Percentiles rank a stretch among this genome's conserved stretches.
These are phyloP conservation scores for Drosophila longiperda DNA, from an alignment of 2,888 invertebrate species.

Conservation along the genomic window DNA sequence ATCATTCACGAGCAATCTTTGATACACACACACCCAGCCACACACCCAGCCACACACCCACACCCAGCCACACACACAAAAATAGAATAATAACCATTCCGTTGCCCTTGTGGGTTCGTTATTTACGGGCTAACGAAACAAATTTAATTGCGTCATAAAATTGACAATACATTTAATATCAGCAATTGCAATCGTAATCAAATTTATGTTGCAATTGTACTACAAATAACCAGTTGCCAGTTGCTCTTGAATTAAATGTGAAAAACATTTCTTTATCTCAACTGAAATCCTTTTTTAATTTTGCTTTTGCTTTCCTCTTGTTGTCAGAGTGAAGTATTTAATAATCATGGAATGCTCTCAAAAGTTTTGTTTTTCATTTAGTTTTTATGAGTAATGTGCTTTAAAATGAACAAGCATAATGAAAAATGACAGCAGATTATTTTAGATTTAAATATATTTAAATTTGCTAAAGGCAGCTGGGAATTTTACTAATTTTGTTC, in stretches of 20 bases:
- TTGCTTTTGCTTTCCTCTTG: not conserved
- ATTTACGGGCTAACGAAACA: slow-evolving; percentile 48
- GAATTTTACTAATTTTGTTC: not conserved
- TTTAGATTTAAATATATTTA: not conserved
- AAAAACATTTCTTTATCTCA: not conserved
- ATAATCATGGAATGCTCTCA: not conserved
- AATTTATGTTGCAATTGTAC: slow-evolving; percentile 59
- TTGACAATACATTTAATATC: slow-evolving; percentile 45
- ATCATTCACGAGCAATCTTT: slow-evolving; percentile 49
- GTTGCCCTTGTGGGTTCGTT: slow-evolving; percentile 18
- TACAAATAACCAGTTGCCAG: slow-evolving; percentile 27
- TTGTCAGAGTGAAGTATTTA: not conserved
- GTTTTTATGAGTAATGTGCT: not conserved
- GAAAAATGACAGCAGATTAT: not conserved
- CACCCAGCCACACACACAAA: slow-evolving; percentile 9
- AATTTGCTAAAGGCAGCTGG: not conserved
- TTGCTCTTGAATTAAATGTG: not conserved
- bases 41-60: not conserved
- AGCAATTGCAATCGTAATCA: slow-evolving; percentile 59
- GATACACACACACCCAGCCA: not conserved
- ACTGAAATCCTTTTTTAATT: not conserved
- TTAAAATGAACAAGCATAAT: not conserved
- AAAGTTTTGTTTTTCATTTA: not conserved
- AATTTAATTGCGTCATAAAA: slow-evolving; percentile 73
- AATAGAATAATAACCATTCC: slow-evolving; percentile 7